Evolutionary conservation across 1,140 invertebrate species (phyloP), one percentile per base, ranked within the genome.

Genomic region (Cotesia chilonis): DNA sequence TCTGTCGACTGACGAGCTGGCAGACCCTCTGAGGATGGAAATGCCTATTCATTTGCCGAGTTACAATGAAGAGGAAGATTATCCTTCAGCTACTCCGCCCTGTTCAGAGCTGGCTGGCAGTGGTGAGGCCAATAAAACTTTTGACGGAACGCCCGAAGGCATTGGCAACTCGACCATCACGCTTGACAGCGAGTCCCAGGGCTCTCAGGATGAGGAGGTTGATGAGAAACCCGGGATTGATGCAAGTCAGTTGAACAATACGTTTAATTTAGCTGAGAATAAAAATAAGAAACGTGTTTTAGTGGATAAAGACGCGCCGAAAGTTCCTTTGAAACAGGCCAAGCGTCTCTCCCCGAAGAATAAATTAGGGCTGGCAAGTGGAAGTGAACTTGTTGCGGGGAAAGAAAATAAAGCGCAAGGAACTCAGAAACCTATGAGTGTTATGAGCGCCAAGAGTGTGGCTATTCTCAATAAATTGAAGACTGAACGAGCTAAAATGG

Each of bases 391-490:
- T 36, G 61, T 71, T 1, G 28, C 75, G 6, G 84, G 76, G 1
- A 86, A 87, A 71, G 85, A 87, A 68, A 87, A 86, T 61, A 85
- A 83, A 28, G 28, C 3, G 28, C 28, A 28, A 71, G 77, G n/a
- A 14, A 70, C 0, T 65, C 71, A 9, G 0, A 82, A 75, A 61
- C 6, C 68, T 37, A 73, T 47, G 28, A 64, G 71, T 9, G 75
- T 79, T 4, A 84, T 86, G 79, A 85, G 79, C 36, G 83, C 81
- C 2, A 87, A 84, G 63, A 85, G 80, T 72, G 71, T 86, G 3
- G 81, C 83, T 14, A 83, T 86, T 77, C 65, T 86, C 36, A 86
- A 87, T 73, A 86, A 81, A 72, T 47, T 87, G 2, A 86, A 84
- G 63, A 75, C 69, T 60, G 79, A 82, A 4, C 77, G 70, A 28